Conservation (phyloP, 2,797 vertebrate species). For the Poecilia velifera region DNA sequence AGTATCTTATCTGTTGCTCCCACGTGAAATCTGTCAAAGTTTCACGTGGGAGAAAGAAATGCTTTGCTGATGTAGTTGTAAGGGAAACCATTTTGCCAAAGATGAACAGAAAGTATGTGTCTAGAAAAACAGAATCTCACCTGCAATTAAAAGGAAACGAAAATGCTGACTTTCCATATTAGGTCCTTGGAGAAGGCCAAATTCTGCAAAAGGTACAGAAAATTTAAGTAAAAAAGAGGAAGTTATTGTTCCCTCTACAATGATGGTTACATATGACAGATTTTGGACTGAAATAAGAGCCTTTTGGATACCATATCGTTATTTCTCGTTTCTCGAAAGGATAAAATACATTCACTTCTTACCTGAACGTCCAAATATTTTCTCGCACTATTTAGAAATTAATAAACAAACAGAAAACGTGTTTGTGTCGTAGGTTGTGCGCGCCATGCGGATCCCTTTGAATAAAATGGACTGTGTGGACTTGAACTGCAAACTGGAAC, state of each 20-base stretch:
- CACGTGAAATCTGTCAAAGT: background rate
- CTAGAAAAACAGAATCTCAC: conserved; percentile 48
- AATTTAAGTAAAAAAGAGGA: background rate
- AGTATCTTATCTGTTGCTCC: background rate
- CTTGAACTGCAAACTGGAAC: conserved; percentile 63
- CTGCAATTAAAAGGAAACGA: conserved; percentile 44
- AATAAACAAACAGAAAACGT: conserved; percentile 15
- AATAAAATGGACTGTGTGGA: conserved; percentile 50
- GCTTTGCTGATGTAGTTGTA: too few species aligned
- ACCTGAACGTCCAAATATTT: conserved; percentile 39
- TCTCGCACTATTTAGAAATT: conserved; percentile 11
- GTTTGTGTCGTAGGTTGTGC: conserved; percentile 12
- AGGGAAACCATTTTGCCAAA: background rate
- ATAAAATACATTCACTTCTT: conserved; percentile 1
- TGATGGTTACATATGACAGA: background rate
- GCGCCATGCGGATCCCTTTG: conserved; percentile 11
- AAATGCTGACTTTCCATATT: conserved; percentile 49
- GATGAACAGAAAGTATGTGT: background rate
- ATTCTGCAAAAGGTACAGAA: conserved; percentile 32
- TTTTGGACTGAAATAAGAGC: background rate
- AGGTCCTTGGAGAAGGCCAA: conserved; percentile 23
- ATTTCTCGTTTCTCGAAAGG: background rate
- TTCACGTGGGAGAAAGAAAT: background rate
- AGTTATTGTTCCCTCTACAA: background rate
- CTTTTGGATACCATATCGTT: background rate